Evolutionary conservation across 2,113 vertebrate genomes (phyloP).

Genomic region (human (Homo sapiens)): DNA sequence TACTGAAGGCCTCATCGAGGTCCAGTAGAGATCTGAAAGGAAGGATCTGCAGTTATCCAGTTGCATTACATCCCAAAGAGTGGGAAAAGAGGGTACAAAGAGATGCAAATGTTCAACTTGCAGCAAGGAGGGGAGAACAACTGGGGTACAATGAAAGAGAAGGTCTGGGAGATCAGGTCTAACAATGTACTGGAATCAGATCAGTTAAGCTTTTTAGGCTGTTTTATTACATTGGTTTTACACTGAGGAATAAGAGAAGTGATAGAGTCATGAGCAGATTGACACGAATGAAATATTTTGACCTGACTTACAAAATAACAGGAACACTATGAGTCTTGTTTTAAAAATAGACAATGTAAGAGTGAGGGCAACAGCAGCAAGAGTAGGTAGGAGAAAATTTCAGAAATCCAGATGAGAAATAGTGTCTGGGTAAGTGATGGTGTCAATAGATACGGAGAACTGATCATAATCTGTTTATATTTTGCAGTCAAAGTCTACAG

Average conservation of each 20-base stretch:
- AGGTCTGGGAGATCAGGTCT: not conserved
- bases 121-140: not conserved
- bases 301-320: not conserved
- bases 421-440: not conserved
- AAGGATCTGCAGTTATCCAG: not conserved
- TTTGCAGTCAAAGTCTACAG: not conserved
- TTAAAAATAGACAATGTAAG: not conserved
- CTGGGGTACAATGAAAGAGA: not conserved
- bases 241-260: not conserved
- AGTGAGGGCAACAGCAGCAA: not conserved
- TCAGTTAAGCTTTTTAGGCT: not conserved
- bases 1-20: not conserved
- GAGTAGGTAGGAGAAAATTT: not conserved
- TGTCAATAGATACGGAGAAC: not conserved
- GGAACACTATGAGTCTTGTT: not conserved
- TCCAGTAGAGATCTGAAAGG: not conserved
- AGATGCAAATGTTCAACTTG: not conserved
- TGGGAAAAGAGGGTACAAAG: not conserved
- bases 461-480: not conserved
- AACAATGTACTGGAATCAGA: not conserved
- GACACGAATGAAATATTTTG: not conserved
- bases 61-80: fast-evolving
- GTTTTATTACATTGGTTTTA: not conserved
- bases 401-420: not conserved
- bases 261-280: not conserved